phyloP scores from a whole-genome alignment of 2,113 vertebrate genomes.

The Dissostichus mawsoni region DNA sequence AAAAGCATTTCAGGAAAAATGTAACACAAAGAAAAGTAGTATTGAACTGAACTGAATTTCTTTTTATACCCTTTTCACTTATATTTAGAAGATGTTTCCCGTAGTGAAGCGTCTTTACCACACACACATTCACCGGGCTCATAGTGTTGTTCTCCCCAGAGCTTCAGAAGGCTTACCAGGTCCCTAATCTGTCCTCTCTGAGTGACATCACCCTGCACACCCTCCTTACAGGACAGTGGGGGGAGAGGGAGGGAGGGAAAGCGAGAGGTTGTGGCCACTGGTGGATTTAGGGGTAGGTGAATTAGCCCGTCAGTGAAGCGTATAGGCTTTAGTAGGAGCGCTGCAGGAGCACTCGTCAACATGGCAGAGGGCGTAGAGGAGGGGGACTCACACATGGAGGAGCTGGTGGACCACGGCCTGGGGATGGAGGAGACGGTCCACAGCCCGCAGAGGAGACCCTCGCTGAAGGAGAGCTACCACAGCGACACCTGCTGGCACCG shows the following conservation, averaged over 20 bases:
- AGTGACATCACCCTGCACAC: slow-evolving; percentile 78
- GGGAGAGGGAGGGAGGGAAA: slow-evolving; percentile 14
- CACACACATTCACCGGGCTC: neutral
- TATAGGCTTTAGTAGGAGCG: slow-evolving; percentile 6
- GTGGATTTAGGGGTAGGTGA: slow-evolving; percentile 54
- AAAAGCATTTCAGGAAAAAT: too few relatives aligned
- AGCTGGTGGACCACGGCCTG: slow-evolving; percentile 75
- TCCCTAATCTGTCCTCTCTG: slow-evolving; percentile 78
- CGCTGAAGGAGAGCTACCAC: slow-evolving; percentile 70
- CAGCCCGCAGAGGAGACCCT: slow-evolving; percentile 57
- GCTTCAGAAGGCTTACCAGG: slow-evolving; percentile 76
- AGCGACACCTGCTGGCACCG: slow-evolving; percentile 76
- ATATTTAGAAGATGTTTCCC: slow-evolving; percentile 30
- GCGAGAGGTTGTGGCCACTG: slow-evolving; percentile 22
- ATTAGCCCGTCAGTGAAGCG: slow-evolving; percentile 34
- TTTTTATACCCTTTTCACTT: too few relatives aligned
- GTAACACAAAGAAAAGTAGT: too few relatives aligned
- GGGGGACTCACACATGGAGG: slow-evolving; percentile 70
- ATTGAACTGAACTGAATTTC: too few relatives aligned
- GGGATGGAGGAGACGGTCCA: slow-evolving; percentile 74
- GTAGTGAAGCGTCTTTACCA: neutral
- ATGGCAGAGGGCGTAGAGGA: slow-evolving; percentile 43
- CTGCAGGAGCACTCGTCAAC: slow-evolving; percentile 9
- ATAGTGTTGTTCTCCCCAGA: slow-evolving; percentile 41
- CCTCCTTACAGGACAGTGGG: slow-evolving; percentile 34